Conservation (phyloP, 2,797 vertebrate genomes). For the Todus mexicanus region DNA sequence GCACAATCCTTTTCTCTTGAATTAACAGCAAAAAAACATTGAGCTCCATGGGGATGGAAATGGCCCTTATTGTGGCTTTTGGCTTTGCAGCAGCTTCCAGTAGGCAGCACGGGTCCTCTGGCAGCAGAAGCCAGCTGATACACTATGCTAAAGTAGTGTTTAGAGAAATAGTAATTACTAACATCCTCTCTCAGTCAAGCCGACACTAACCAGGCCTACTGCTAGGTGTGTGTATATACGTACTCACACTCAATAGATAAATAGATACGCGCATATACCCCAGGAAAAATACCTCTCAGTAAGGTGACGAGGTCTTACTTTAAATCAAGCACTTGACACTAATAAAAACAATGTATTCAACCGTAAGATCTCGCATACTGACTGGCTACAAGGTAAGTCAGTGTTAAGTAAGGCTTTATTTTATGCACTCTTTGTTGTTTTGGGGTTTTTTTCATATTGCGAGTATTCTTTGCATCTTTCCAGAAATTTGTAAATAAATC, state of each 20-base stretch:
- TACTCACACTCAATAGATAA: slow-evolving; percentile 57
- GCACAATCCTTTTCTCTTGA: neutral
- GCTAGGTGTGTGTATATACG: slow-evolving; percentile 58
- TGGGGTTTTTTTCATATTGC: neutral
- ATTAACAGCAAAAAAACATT: neutral
- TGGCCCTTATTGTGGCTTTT: neutral
- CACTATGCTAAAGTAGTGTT: slow-evolving; percentile 87
- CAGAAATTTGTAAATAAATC: neutral
- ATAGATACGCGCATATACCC: slow-evolving; percentile 29
- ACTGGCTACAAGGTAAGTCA: neutral
- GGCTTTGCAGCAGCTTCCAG: neutral
- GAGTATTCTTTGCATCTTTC: neutral
- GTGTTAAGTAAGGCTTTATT: neutral
- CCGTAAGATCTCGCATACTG: neutral
- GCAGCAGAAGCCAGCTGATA: slow-evolving; percentile 81
- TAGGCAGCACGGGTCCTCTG: slow-evolving; percentile 55
- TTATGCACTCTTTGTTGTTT: neutral
- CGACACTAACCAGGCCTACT: slow-evolving; percentile 85
- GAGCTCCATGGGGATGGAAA: neutral
- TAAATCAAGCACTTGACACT: slow-evolving; percentile 62
- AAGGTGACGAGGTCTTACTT: slow-evolving; percentile 33
- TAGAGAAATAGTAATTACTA: slow-evolving; percentile 90
- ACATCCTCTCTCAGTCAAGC: slow-evolving; percentile 85
- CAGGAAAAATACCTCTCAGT: slow-evolving; percentile 37
- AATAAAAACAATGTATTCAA: slow-evolving; percentile 46